Conservation (phyloP, 2,113 vertebrate species). For the Orientallactaga bullata region DNA sequence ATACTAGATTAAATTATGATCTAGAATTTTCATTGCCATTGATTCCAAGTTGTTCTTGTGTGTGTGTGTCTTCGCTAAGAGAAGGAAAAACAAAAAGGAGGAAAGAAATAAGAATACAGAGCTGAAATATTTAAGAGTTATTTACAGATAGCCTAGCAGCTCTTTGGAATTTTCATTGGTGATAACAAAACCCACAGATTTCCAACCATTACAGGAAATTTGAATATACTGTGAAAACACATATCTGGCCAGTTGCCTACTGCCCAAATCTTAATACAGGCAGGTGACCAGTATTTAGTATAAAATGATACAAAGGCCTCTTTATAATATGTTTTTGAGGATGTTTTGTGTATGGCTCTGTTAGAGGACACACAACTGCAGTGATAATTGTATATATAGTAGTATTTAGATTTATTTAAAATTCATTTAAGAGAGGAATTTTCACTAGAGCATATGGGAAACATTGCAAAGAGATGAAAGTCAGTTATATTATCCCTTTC, state of each 20-base stretch:
- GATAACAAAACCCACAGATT: slow-evolving; percentile 42
- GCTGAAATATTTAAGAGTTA: neutral
- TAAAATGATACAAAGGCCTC: slow-evolving; percentile 17
- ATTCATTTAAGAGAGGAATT: slow-evolving; percentile 42
- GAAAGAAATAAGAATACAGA: neutral
- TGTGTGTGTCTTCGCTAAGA: neutral
- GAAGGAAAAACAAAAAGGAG: neutral
- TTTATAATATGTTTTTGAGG: slow-evolving; percentile 45
- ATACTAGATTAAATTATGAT: slow-evolving; percentile 33
- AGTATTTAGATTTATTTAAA: slow-evolving; percentile 72
- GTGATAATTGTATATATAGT: slow-evolving; percentile 63
- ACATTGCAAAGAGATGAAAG: slow-evolving; percentile 53
- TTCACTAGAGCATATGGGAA: slow-evolving; percentile 55
- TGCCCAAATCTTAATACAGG: slow-evolving; percentile 38
- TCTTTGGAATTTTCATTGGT: neutral
- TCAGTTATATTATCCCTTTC: slow-evolving; percentile 21
- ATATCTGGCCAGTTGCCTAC: slow-evolving; percentile 1
- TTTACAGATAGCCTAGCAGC: neutral
- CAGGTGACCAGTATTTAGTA: slow-evolving; percentile 18
- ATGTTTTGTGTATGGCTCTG: slow-evolving; percentile 49
- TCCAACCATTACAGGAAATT: slow-evolving; percentile 38
- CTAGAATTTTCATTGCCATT: slow-evolving; percentile 26
- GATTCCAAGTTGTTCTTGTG: neutral
- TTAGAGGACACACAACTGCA: slow-evolving; percentile 63
- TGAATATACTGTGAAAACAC: slow-evolving; percentile 47